These are phyloP conservation scores for Ricordea florida DNA, from an alignment of 92 coral and sea anemone species.

Conservation along the genomic window DNA sequence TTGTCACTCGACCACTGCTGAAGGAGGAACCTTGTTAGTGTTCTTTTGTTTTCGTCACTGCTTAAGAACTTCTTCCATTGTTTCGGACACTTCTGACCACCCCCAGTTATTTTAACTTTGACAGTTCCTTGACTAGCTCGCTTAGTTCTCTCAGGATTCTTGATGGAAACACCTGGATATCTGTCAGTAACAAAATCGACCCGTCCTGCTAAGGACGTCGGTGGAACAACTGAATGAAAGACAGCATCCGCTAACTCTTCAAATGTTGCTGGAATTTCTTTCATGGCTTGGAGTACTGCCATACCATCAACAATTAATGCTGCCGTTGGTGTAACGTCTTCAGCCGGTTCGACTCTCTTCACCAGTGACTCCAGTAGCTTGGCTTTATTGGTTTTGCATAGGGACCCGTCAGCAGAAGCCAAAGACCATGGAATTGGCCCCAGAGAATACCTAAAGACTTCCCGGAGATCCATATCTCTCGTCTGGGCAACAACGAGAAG, in stretches of 20 bases:
- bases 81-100: slow-evolving; percentile 52
- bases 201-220: too few relatives aligned
- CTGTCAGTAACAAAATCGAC: too few relatives aligned
- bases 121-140: slow-evolving; percentile 37
- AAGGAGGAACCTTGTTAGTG: slow-evolving; percentile 36
- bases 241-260: slow-evolving; percentile 43
- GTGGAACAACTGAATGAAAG: too few relatives aligned
- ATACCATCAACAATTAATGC: slow-evolving; percentile 65
- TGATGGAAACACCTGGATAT: slow-evolving; percentile 46
- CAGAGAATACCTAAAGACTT: slow-evolving; percentile 51
- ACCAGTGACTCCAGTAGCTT: slow-evolving; percentile 44
- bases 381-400: slow-evolving; percentile 66
- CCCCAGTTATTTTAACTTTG: slow-evolving; percentile 44
- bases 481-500: slow-evolving; percentile 59
- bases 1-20: slow-evolving; percentile 53
- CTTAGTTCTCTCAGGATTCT: slow-evolving; percentile 49
- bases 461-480: slow-evolving; percentile 56
- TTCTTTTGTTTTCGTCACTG: slow-evolving; percentile 49
- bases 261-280: slow-evolving; percentile 45
- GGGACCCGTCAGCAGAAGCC: slow-evolving; percentile 67
- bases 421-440: slow-evolving; percentile 72
- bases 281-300: slow-evolving; percentile 59
- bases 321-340: slow-evolving; percentile 66
- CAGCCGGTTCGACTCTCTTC: slow-evolving; percentile 65
- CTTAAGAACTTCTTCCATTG: slow-evolving; percentile 59